Conservation (phyloP, 2,113 vertebrate genomes). For the Epinephelus lanceolatus region DNA sequence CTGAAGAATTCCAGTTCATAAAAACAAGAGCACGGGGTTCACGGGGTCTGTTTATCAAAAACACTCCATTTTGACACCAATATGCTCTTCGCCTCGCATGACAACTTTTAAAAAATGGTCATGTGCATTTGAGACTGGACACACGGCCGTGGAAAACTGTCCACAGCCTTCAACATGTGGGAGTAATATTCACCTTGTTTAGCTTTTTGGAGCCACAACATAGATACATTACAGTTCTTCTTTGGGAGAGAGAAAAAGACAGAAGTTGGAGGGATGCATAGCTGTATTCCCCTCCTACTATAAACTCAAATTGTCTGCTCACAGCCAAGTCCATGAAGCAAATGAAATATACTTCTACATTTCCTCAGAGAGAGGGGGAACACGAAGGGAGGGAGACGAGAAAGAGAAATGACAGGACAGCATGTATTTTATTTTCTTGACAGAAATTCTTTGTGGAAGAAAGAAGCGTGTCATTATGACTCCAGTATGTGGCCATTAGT, state of each 20-base stretch:
- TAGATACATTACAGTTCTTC: constrained; percentile 29
- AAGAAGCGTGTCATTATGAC: constrained; percentile 12
- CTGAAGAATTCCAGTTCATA: constrained; percentile 34
- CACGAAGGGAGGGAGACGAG: neutral
- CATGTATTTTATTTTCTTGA: constrained; percentile 35
- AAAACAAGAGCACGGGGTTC: constrained; percentile 42
- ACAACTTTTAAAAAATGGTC: constrained; percentile 42
- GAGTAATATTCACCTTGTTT: constrained; percentile 60
- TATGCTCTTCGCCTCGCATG: constrained; percentile 18
- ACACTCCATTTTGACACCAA: constrained; percentile 41
- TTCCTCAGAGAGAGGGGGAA: constrained; percentile 44
- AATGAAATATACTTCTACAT: constrained; percentile 49
- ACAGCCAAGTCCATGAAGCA: constrained; percentile 41
- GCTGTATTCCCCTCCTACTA: constrained; percentile 37
- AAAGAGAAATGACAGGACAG: constrained; percentile 16
- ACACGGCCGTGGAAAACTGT: constrained; percentile 39
- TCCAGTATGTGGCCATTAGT: constrained; percentile 31
- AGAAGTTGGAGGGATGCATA: constrained; percentile 40
- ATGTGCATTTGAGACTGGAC: constrained; percentile 29
- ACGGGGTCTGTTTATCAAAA: constrained; percentile 44
- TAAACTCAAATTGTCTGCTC: constrained; percentile 45
- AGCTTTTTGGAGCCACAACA: constrained; percentile 27
- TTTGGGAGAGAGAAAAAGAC: constrained; percentile 26
- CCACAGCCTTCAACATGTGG: constrained; percentile 62
- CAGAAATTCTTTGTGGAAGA: constrained; percentile 4